Evolutionary conservation across 2,797 vertebrate species (phyloP), one percentile per base, ranked within the genome.

Genomic region (Phoeniculus purpureus): DNA sequence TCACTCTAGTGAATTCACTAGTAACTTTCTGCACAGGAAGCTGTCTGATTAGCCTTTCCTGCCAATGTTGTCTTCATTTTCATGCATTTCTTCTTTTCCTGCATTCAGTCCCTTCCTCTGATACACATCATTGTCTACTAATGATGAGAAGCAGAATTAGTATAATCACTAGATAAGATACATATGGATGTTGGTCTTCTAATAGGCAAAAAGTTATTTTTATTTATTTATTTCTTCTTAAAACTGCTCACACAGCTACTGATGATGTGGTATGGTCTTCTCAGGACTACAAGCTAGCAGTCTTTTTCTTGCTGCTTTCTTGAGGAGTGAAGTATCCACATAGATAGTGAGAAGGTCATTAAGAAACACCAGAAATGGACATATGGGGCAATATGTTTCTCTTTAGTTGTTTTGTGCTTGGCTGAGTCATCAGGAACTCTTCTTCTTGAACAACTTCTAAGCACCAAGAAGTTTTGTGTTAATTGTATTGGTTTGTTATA

Each of bases 171-270:
- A 31, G 7, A 14, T 50, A 15, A 31, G 7, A 14, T 50, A 15
- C 2, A 2, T n/a, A 51, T 14, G 37, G 67, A 7, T 11, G 60
- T 43, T 17, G 8, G 11, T 37, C 8, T 89, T 37, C 15, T 5
- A 20, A 17, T 29, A 61, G 5, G 43, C 22, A 26, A 29, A 47
- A 9, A 4, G 37, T 56, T 25, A 12, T 40, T 59, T 37, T 47
- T 31, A 4, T 61, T 26, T 22, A 5, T 85, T 64, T 29, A 20
- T 45, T 83, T 60, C 1, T 55, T 60, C 12, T 40, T 88, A 12
- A 66, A 58, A 48, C 6, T 37, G 2, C 27, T 7, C 20, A 8
- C 25, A 2, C 5, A 15, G 0, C 11, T 32, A 40, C 3, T 70
- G 7, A 26, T 45, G 10, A 2, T 37, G 19, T 17, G 23, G 3